These are phyloP conservation scores for Dinoponera quadriceps DNA, from an alignment of 1,140 invertebrate species.

Conservation along the genomic window DNA sequence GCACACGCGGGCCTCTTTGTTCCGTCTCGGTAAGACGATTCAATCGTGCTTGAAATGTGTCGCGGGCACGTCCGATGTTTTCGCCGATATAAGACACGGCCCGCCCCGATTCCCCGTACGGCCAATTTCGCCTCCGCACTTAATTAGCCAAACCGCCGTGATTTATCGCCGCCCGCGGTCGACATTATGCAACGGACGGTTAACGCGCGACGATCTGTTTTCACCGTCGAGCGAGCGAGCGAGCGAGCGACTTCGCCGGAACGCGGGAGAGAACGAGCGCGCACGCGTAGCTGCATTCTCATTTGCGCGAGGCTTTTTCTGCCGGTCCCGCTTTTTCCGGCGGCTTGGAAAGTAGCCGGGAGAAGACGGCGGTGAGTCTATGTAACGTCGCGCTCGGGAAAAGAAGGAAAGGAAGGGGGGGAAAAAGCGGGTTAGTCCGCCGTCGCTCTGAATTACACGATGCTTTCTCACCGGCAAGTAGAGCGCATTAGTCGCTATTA, in stretches of 20 bases:
- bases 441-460: constrained; percentile 33
- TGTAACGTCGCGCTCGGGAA: background rate
- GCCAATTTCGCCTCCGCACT: background rate
- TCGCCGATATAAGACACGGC: too few relatives aligned
- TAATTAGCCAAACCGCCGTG: background rate
- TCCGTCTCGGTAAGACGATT: too few relatives aligned
- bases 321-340: constrained; percentile 7
- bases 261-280: background rate
- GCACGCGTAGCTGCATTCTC: constrained; percentile 8
- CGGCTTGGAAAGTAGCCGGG: constrained; percentile 11
- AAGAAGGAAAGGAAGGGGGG: too few relatives aligned
- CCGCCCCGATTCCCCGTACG: too few relatives aligned
- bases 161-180: background rate
- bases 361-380: constrained; percentile 9
- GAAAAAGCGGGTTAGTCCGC: background rate
- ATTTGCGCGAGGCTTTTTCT: constrained; percentile 37
- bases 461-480: constrained; percentile 15
- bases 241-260: too few relatives aligned
- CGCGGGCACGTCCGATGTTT: too few relatives aligned
- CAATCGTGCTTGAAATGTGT: too few relatives aligned
- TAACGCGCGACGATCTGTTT: constrained; percentile 10
- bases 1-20: too few relatives aligned
- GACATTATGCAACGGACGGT: background rate
- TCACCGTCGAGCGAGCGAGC: background rate
- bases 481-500: constrained; percentile 34